Evolutionary conservation across 2,797 vertebrate genomes (phyloP).

Genomic region (Eulemur albifrons): DNA sequence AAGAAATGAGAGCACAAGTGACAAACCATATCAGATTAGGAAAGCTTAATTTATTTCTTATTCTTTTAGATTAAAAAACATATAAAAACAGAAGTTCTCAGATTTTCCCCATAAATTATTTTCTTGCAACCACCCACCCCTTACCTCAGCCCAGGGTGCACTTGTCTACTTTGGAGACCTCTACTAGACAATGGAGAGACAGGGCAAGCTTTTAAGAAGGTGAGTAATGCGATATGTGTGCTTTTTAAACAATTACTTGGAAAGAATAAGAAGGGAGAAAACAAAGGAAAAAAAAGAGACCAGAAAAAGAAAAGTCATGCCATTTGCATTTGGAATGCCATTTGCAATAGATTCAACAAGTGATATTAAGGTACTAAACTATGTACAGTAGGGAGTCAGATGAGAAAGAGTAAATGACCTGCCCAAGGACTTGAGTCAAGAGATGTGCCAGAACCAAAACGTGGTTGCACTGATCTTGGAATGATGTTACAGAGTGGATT

Average conservation of each 20-base stretch:
- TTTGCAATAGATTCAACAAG: constrained; percentile 50
- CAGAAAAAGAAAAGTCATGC: constrained; percentile 28
- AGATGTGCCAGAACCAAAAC: background rate
- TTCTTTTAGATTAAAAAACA: background rate
- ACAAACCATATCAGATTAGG: background rate
- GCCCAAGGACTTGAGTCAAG: constrained; percentile 23
- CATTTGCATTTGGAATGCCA: background rate
- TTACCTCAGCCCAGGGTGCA: background rate
- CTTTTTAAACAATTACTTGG: constrained; percentile 38
- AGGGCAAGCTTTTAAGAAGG: background rate
- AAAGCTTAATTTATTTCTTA: constrained; percentile 23
- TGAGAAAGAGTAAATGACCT: constrained; percentile 41
- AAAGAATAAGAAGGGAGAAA: constrained; percentile 17
- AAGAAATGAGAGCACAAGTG: background rate
- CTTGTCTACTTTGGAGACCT: background rate
- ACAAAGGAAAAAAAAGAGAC: background rate
- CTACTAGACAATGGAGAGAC: background rate
- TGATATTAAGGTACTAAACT: constrained; percentile 51
- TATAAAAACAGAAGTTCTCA: background rate
- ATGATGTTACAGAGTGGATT: background rate
- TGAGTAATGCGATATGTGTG: background rate
- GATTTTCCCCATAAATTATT: background rate
- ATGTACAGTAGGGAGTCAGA: background rate
- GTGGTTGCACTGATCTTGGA: background rate
- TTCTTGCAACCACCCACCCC: background rate